Evolutionary conservation across 2,113 vertebrate species (phyloP), one percentile per base, ranked within the genome.

Genomic region (Aplodontia rufa): DNA sequence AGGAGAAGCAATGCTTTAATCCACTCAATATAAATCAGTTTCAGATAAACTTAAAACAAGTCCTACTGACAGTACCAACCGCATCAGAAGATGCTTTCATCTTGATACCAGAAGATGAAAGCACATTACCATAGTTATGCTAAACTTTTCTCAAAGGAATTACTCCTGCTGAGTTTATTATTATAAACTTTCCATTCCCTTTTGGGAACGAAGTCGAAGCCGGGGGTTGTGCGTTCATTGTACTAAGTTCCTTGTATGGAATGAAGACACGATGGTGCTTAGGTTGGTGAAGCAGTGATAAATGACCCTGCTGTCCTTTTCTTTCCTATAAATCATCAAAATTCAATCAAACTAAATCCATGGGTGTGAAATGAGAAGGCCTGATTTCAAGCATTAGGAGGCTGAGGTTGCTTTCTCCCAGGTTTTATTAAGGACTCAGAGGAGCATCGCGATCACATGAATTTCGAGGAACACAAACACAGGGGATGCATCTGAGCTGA

Each of bases 401-500:
- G 82, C 58, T 95, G 84, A 90, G 66, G 87, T 96, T 97, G 97
- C 90, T 97, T 84, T 96, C 76, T 75, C 81, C 78, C 26, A 55
- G 20, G 47, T 71, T 80, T 32, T 9, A 37, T 9, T 92, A 82
- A 91, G 87, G 92, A 75, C 80, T 64, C 80, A 71, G 90, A 64
- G 45, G 53, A 94, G 96, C 95, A 26, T 60, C 5, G n/a, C 11
- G 51, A 42, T 79, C 71, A 19, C 42, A 64, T 49, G 68, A 71
- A 87, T 17, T 91, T 64, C 47, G 78, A 78, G 81, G 55, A 81
- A 20, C 19, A 35, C 0, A 58, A 26, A 60, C 30, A 42, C 14
- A 42, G 17, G 30, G n/a, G 30, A 64, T 69, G 51, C 16, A 37
- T 32, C 2, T 24, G 40, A 79, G 35, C 14, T n/a, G 47, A 71